Conservation (phyloP, 2,797 vertebrate species). For the Apodemus agrarius region DNA sequence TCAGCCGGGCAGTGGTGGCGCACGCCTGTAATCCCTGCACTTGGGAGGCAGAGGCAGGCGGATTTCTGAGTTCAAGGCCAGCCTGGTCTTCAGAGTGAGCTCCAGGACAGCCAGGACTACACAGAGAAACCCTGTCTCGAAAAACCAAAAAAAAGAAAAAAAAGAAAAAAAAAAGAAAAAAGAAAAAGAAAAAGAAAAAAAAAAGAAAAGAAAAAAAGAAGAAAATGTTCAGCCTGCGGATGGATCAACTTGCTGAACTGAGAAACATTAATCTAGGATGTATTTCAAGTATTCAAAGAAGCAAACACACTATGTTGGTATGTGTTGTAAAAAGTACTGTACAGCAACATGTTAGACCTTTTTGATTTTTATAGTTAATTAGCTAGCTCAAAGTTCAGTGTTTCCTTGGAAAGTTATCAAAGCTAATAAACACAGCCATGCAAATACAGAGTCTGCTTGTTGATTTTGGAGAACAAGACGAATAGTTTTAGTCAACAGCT, state of each 20-base stretch:
- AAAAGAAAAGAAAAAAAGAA: too few species aligned
- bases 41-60: too few species aligned
- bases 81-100: too few species aligned
- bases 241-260: constrained; percentile 70
- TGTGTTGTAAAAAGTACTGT: constrained; percentile 55
- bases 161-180: too few species aligned
- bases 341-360: constrained; percentile 53
- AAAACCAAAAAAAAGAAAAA: too few species aligned
- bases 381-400: constrained; percentile 77
- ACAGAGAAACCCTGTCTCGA: too few species aligned
- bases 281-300: constrained; percentile 67
- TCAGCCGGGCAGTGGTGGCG: too few species aligned
- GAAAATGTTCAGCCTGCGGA: constrained; percentile 69
- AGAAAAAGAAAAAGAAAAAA: too few species aligned
- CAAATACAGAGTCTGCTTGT: constrained; percentile 72
- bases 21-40: too few species aligned
- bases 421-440: constrained; percentile 71
- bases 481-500: constrained; percentile 60
- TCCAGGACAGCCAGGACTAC: too few species aligned
- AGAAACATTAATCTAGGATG: constrained; percentile 43
- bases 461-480: constrained; percentile 72
- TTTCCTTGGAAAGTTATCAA: constrained; percentile 74
- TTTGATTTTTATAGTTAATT: constrained; percentile 77
- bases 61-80: too few species aligned
- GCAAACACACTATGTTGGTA: constrained; percentile 57